phyloP scores from a whole-genome alignment of 2,113 vertebrate species.

The Microcebus ravelobensis region DNA sequence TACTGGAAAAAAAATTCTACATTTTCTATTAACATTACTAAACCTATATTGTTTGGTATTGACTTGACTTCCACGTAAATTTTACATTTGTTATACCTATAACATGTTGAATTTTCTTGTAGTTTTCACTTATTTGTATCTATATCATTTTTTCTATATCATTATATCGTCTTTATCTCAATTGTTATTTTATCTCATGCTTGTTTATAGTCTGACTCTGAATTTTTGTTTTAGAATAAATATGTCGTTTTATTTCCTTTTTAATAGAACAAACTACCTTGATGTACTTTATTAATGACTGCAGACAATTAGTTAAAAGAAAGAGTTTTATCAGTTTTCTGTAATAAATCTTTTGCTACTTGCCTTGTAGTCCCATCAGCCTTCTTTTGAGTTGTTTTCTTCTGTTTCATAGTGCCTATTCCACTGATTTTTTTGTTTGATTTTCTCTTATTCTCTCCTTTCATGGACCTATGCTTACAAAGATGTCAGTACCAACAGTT shows the following conservation, averaged over 20 bases:
- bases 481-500: background rate
- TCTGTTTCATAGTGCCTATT: background rate
- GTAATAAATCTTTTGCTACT: background rate
- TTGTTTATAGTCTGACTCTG: background rate
- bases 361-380: background rate
- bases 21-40: background rate
- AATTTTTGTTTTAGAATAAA: background rate
- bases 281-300: background rate
- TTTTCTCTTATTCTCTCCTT: background rate
- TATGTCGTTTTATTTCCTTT: background rate
- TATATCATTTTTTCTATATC: background rate
- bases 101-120: accelerated
- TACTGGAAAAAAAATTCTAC: too few relatives aligned
- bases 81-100: background rate
- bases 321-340: background rate
- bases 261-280: background rate
- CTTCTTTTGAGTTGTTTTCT: background rate
- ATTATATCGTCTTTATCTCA: background rate
- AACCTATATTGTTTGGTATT: background rate
- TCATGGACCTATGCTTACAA: background rate
- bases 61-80: background rate
- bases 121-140: background rate
- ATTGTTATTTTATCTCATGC: background rate
- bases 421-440: background rate
- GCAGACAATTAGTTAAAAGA: too few relatives aligned